Evolutionary conservation across 2,888 invertebrate genomes (phyloP).

Genomic region (Acrocera orbiculus): DNA sequence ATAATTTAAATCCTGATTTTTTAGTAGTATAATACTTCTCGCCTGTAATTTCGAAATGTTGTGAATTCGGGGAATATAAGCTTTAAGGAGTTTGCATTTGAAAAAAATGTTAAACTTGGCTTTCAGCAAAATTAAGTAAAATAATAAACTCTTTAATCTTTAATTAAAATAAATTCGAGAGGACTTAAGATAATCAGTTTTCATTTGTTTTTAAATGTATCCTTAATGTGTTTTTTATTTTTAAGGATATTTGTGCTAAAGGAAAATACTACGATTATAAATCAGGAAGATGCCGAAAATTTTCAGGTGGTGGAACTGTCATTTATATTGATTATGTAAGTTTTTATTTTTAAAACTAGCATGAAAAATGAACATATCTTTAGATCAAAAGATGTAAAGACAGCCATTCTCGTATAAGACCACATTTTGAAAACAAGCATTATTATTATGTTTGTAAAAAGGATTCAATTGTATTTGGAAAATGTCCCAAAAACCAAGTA

Average conservation of each 20-base stretch:
- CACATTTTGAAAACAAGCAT: constrained; percentile 27
- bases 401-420: constrained; percentile 23
- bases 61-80: too few species aligned
- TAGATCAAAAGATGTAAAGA: constrained; percentile 27
- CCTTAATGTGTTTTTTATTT: constrained; percentile 1
- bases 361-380: neutral
- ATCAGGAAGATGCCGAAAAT: constrained; percentile 19
- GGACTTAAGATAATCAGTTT: too few species aligned
- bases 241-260: constrained; percentile 13
- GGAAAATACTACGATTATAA: constrained; percentile 23
- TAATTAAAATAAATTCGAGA: too few species aligned
- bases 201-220: too few species aligned
- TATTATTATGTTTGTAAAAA: constrained; percentile 32
- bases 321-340: constrained; percentile 26
- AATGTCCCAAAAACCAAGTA: constrained; percentile 24
- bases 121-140: neutral
- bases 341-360: neutral
- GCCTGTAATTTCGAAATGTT: too few species aligned
- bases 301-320: constrained; percentile 31
- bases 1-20: too few species aligned
- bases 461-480: constrained; percentile 28
- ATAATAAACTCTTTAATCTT: too few species aligned
- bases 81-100: neutral
- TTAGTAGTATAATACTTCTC: too few species aligned
- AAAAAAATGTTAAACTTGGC: neutral